Percentiles rank a stretch among this genome's conserved stretches.
phyloP scores from a whole-genome alignment of 2,888 invertebrate genomes.

The Eupelmus urozonus region DNA sequence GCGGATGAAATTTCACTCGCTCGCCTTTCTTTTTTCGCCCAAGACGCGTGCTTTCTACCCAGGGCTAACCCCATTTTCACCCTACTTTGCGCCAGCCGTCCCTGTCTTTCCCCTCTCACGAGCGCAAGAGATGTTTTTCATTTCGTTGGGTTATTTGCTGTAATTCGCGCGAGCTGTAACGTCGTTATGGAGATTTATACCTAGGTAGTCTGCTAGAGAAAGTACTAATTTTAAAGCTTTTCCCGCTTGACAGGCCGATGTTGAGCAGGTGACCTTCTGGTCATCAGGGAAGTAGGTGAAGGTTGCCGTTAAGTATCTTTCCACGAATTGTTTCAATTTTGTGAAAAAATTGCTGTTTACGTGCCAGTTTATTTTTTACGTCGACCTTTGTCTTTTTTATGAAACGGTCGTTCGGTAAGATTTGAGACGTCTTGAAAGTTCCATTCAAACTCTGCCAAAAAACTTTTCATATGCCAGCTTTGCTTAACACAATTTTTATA shows the following conservation, averaged over 20 bases:
- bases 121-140: not conserved
- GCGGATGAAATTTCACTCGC: slow-evolving; percentile 57
- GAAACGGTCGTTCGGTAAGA: too few relatives aligned
- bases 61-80: slow-evolving; percentile 31
- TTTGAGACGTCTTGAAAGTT: too few relatives aligned
- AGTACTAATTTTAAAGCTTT: not conserved
- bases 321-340: too few relatives aligned
- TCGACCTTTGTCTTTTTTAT: too few relatives aligned
- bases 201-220: not conserved
- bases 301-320: too few relatives aligned
- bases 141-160: slow-evolving; percentile 2
- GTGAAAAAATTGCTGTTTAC: too few relatives aligned
- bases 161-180: not conserved
- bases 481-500: too few relatives aligned
- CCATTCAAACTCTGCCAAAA: too few relatives aligned
- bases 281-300: not conserved
- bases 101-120: not conserved
- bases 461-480: too few relatives aligned
- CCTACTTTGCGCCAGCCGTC: not conserved
- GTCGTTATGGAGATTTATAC: slow-evolving; percentile 30
- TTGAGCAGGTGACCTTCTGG: too few relatives aligned
- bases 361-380: too few relatives aligned
- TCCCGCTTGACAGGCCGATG: not conserved
- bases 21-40: not conserved
- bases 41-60: not conserved